Conservation (phyloP, 2,113 vertebrate species). For the Petrocephalus zakoni region DNA sequence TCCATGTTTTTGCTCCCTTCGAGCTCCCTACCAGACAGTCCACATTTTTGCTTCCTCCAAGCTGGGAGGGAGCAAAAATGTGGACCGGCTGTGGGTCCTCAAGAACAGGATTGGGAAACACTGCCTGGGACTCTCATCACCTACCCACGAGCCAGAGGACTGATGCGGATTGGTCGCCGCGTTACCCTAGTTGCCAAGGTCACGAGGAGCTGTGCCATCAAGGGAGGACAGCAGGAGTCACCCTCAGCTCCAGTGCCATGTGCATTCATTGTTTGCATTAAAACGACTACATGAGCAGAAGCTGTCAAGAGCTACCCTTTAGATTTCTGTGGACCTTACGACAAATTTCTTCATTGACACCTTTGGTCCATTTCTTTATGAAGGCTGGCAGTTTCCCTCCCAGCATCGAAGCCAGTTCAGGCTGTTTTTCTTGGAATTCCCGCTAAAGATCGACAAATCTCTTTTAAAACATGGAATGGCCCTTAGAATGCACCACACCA, state of each 20-base stretch:
- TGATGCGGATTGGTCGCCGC: background rate
- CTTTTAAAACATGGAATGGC: background rate
- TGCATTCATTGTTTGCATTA: background rate
- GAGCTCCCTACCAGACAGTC: no score
- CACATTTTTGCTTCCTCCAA: no score
- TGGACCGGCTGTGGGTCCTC: no score
- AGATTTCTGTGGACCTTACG: background rate
- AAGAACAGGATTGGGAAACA: no score
- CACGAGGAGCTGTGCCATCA: background rate
- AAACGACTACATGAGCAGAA: background rate
- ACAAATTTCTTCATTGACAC: background rate
- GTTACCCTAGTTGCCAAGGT: background rate
- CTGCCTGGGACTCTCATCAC: background rate
- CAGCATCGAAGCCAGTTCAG: background rate
- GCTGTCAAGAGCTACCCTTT: background rate
- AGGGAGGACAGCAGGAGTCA: background rate
- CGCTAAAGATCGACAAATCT: background rate
- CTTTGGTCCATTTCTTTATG: background rate
- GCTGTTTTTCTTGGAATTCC: slow-evolving; percentile 3
- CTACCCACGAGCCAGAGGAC: background rate
- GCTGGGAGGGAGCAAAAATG: no score
- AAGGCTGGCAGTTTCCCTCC: background rate
- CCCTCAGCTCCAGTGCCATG: background rate
- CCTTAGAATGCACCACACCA: background rate
- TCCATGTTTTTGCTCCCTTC: no score